Base-by-base conservation (phyloP, 1,140 invertebrate species). In the Archivesica marissinica region DNA sequence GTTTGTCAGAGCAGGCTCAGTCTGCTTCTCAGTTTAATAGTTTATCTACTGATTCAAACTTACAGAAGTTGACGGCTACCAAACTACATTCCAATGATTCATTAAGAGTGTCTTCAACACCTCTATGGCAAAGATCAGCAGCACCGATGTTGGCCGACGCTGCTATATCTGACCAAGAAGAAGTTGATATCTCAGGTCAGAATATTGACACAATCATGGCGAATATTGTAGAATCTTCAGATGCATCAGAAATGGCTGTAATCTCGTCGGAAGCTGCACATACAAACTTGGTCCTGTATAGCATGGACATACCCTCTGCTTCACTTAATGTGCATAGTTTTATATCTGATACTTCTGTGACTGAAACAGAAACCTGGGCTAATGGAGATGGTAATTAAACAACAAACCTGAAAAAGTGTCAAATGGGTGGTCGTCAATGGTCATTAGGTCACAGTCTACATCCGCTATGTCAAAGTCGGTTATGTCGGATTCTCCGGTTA, bases 141-240 rank as follows among this genome's bases (percentile, higher is more conserved):
- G 44, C 68, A 9, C 44, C 68, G 35, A 52, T 72, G 68, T 30
- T 72, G 50, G 66, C 23, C 15, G 66, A 70, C 28, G 77, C 61
- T 33, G 44, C 77, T 23, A 47, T 66, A 9, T 23, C 68, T 17
- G 25, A 41, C 9, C n/a, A 64, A n/a, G 56, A 64, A 30, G 59
- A 66, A 20, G 59, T 79, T 20, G 44, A 61, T 50, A 79, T 79
- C 11, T 66, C 77, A 6, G 61, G 77, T 50, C 54, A 79, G 35
- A 59, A 79, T 66, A 61, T 41, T 47, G 77, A 79, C 47, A 25
- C 41, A 25, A 50, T 79, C 15, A 79, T 79, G 77, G 77, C 77
- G 9, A 41, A 78, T 25, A 59, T 59, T 78, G 76, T 78, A 17
- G 56, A 33, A 17, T 47, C 54, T 1, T 59, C 76, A 11, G 77